Evolutionary conservation across 2,113 vertebrate genomes (phyloP).

Genomic region (Lipophrys pholis): DNA sequence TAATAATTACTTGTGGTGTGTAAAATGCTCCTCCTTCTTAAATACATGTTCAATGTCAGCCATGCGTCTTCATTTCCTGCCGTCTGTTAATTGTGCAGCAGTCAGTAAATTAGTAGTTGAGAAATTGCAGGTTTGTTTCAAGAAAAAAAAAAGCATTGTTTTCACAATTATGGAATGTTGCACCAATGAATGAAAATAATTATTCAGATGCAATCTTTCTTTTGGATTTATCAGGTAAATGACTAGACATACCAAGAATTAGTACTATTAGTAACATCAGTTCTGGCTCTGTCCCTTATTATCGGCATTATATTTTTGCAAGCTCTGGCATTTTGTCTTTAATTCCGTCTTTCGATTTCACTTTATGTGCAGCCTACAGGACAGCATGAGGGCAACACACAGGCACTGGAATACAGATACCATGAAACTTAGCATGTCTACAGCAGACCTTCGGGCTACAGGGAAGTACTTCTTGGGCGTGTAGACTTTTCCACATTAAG

Average conservation of each 20-base stretch:
- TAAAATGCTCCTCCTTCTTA: slow-evolving; percentile 56
- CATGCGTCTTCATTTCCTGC: not conserved
- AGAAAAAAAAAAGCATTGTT: not conserved
- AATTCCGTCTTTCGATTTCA: not conserved
- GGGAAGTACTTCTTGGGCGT: slow-evolving; percentile 33
- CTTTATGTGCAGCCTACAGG: slow-evolving; percentile 44
- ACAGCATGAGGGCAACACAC: slow-evolving; percentile 72
- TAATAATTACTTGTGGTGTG: slow-evolving; percentile 64
- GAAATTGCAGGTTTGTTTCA: slow-evolving; percentile 19
- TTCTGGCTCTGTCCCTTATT: too few relatives aligned
- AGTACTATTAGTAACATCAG: too few relatives aligned
- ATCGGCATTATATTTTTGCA: too few relatives aligned
- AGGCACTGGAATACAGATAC: slow-evolving; percentile 85
- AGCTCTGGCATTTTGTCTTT: too few relatives aligned
- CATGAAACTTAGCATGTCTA: slow-evolving; percentile 81
- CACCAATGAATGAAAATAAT: not conserved
- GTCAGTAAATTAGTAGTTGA: not conserved
- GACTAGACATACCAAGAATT: too few relatives aligned
- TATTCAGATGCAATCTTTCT: not conserved
- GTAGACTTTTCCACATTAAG: slow-evolving; percentile 63
- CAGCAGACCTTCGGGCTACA: slow-evolving; percentile 51
- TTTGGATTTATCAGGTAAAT: too few relatives aligned
- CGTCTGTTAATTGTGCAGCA: not conserved
- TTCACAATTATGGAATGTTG: not conserved
- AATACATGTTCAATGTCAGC: slow-evolving; percentile 49